Evolutionary conservation across 2,113 vertebrate species (phyloP).

Genomic region (Petroica traversi): DNA sequence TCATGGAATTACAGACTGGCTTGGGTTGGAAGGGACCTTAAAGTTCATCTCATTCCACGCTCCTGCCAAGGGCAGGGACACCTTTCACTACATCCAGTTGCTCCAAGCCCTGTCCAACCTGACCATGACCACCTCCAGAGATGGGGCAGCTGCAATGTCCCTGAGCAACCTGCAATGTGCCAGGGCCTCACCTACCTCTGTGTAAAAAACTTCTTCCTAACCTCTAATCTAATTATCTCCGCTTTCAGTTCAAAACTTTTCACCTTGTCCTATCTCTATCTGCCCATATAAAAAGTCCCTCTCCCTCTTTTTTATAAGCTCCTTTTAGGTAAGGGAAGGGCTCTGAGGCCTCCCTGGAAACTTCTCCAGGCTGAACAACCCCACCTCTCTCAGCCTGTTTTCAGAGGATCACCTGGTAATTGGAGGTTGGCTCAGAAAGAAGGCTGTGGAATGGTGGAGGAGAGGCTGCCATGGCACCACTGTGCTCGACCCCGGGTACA

Average conservation of each 20-base stretch:
- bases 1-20: not conserved
- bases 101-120: not conserved
- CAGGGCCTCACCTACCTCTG: not conserved
- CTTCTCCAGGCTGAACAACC: not conserved
- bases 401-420: not conserved
- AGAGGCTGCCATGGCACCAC: not conserved
- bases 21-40: not conserved
- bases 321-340: not conserved
- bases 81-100: not conserved
- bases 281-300: not conserved
- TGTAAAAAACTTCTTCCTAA: not conserved
- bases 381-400: not conserved
- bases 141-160: not conserved
- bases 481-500: accelerated
- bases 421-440: not conserved
- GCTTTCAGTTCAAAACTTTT: not conserved
- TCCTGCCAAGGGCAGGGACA: not conserved
- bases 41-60: not conserved
- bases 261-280: not conserved
- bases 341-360: not conserved
- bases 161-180: not conserved
- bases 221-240: not conserved
- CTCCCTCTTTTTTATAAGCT: not conserved
- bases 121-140: not conserved
- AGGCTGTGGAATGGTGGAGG: not conserved